Conservation (phyloP, 2,797 vertebrate species). For the Pristis pectinata region DNA sequence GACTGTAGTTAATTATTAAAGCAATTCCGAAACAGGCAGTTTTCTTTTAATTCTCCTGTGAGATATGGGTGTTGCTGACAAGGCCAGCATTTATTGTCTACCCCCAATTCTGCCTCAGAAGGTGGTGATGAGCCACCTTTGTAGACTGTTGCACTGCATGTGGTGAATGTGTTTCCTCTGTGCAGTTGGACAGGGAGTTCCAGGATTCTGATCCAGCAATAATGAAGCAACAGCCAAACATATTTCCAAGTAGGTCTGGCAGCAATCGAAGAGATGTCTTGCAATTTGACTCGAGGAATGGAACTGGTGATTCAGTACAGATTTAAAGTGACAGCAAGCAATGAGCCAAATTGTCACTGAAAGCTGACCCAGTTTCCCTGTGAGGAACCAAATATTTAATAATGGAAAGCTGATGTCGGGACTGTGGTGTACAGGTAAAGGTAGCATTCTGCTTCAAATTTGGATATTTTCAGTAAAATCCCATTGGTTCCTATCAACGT, state of each 20-base stretch:
- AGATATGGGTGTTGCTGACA: no score
- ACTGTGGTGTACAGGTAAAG: no score
- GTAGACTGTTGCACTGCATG: not conserved
- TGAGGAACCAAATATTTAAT: not conserved
- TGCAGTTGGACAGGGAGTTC: no score
- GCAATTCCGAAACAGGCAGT: conserved; percentile 44
- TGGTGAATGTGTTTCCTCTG: no score
- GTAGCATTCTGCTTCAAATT: not conserved
- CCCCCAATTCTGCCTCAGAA: no score
- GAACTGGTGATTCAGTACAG: not conserved
- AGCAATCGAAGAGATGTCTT: not conserved
- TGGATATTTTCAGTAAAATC: not conserved
- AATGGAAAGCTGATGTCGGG: not conserved
- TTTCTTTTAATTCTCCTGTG: no score
- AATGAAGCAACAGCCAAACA: no score
- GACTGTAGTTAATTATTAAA: conserved; percentile 50
- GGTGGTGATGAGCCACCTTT: no score
- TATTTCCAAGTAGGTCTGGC: not conserved
- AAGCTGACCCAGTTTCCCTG: not conserved
- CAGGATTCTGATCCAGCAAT: no score
- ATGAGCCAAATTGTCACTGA: not conserved
- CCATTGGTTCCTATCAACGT: not conserved
- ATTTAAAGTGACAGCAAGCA: not conserved
- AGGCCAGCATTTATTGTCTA: no score
- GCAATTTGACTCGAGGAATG: not conserved